These are phyloP conservation scores for Stichodactyla mertensii DNA, from an alignment of 64 coral and sea anemone species.

Conservation along the genomic window DNA sequence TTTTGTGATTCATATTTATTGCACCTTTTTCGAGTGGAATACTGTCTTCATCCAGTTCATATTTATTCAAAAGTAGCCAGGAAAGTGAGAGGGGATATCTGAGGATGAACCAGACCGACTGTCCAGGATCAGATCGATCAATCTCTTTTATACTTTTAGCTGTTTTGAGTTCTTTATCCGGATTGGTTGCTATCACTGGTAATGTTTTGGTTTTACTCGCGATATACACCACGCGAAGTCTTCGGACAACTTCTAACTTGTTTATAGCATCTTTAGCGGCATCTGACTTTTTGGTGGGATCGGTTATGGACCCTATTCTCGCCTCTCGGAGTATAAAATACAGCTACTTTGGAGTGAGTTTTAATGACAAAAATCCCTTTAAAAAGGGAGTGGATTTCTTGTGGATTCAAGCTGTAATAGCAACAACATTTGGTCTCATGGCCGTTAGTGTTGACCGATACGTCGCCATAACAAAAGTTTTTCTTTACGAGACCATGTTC, in stretches of 20 bases:
- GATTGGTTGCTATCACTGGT: conserved; percentile 47
- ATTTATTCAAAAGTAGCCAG: not conserved
- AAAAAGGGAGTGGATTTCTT: conserved; percentile 27
- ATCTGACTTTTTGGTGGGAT: conserved; percentile 58
- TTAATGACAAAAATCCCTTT: not conserved
- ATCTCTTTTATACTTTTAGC: conserved; percentile 31
- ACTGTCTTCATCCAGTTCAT: not conserved
- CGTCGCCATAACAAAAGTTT: conserved; percentile 59
- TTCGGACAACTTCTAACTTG: conserved; percentile 59
- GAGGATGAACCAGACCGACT: conserved; percentile 7
- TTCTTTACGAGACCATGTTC: conserved; percentile 41
- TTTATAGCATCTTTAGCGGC: conserved; percentile 66
- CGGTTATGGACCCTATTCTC: conserved; percentile 39
- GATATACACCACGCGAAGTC: conserved; percentile 46
- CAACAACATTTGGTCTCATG: conserved; percentile 50
- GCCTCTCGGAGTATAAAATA: conserved; percentile 11
- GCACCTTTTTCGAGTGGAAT: not conserved
- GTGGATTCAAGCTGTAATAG: conserved; percentile 44
- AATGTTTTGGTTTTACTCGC: conserved; percentile 62
- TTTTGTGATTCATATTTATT: not conserved
- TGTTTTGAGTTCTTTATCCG: conserved; percentile 56
- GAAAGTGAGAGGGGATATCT: not conserved
- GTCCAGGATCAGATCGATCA: not conserved
- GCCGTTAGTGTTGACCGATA: conserved; percentile 64
- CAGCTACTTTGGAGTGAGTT: conserved; percentile 19